Evolutionary conservation across 1,140 invertebrate species (phyloP), one percentile per base, ranked within the genome.

Genomic region (Trachymyrmex septentrionalis): DNA sequence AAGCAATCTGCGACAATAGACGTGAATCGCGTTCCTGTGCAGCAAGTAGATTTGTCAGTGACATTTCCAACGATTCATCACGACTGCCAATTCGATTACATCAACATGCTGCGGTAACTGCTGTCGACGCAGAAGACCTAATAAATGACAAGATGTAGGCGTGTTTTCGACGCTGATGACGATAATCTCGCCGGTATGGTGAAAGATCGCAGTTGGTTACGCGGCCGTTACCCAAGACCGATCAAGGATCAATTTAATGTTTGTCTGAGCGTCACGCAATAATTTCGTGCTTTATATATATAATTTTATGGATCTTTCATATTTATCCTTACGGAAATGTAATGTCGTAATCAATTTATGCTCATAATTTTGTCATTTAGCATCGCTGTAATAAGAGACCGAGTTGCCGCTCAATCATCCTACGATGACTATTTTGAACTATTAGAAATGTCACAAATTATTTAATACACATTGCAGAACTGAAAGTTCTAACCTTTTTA

Each of bases 41-140:
- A 19, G 34, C 64, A 30, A 81, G 53, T 38, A n/a, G 69, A 86
- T 86, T 86, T 85, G 85, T 86, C 85, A 86, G 66, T 86, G 85
- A 85, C 78, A 86, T 86, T 86, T 86, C 78, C 34, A 86, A 53
- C 85, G 55, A 86, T 86, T 86, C 64, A 81, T 85, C 85, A 85
- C 21, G 63, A 80, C 76, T 86, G 78, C 55, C 61, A 44, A 71
- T 85, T 85, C 64, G 85, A 86, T 86, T 86, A 73, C 85, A 69
- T 86, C 78, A 86, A 82, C 78, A 38, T 59, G 64, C 55, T 50
- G 48, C 53, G 67, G 80, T 75, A 75, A 75, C 80, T 73, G 80
- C 30, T 44, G 53, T 61, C 80, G 21, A 61, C 67, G 80, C 69
- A 61, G 55, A 84, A 84, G 80, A 84, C 14, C 69, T 84, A 71